A percentile compares a stretch with the other conserved stretches of the same genome.
These are phyloP conservation scores for Aphaenogaster rudis DNA, from an alignment of 1,140 invertebrate genomes.

Conservation along the genomic window DNA sequence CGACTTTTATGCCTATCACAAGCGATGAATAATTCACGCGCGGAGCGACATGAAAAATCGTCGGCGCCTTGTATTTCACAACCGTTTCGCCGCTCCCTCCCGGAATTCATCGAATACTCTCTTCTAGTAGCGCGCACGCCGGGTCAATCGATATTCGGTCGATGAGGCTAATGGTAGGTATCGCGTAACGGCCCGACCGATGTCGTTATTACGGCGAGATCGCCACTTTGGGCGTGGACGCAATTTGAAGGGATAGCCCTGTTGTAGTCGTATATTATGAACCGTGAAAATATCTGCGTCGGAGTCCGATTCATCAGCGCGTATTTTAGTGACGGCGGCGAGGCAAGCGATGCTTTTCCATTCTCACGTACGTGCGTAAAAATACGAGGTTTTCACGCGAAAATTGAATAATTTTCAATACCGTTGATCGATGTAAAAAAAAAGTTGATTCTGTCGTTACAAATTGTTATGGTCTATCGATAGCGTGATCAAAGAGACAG, in stretches of 20 bases:
- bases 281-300: not conserved
- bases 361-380: not conserved
- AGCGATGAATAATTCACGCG: slow-evolving; percentile 59
- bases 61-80: slow-evolving; percentile 41
- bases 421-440: slow-evolving; percentile 10
- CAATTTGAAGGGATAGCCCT: slow-evolving; percentile 46
- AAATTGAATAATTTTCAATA: slow-evolving; percentile 38
- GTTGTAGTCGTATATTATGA: slow-evolving; percentile 11
- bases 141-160: slow-evolving; percentile 70
- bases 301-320: not conserved
- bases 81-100: not conserved
- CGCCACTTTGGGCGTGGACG: slow-evolving; percentile 68
- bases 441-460: not conserved
- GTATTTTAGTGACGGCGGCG: slow-evolving; percentile 2
- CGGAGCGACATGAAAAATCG: slow-evolving; percentile 56
- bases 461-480: slow-evolving; percentile 21
- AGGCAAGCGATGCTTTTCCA: not conserved
- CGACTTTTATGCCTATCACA: slow-evolving; percentile 44
- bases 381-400: not conserved
- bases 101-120: slow-evolving; percentile 60
- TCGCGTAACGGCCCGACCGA: slow-evolving; percentile 68
- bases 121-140: not conserved
- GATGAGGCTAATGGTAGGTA: slow-evolving; percentile 68
- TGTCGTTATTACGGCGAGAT: slow-evolving; percentile 76
- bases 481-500: slow-evolving; percentile 13